Evolutionary conservation across 2,797 vertebrate genomes (phyloP), one percentile per base, ranked within the genome.

Genomic region (Pipistrellus nathusii): DNA sequence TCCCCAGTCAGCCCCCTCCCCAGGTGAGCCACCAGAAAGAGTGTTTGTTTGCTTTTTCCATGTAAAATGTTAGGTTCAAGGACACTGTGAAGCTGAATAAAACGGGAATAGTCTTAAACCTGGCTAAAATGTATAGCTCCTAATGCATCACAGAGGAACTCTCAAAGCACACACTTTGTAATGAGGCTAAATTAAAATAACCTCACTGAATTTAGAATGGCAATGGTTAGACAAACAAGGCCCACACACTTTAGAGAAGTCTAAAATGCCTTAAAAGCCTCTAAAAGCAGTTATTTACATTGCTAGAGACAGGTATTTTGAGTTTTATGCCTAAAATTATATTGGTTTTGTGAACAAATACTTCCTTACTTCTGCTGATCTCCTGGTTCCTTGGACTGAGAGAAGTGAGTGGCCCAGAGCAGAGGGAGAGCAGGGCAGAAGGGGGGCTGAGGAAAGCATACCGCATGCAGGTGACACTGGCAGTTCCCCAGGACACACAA

Each of bases 151-250:
- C n/a, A 62, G 48, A 94, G 30, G 69, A 85, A 27, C 48, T 32
- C n/a, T 64, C 48, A 41, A 51, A 53, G 23, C 32, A 46, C 3
- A 7, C 4, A 71, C 27, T 81, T 75, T 66, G 88, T 89, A 20
- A 55, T 38, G 44, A 95, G 8, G 55, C 18, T 86, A 89, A 93
- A 32, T 30, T 69, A 35, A 91, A 92, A 64, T 66, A 85, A 85
- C 62, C 59, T 46, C 73, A 53, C 9, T 55, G 32, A n/a, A 21
- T 94, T 91, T 48, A 85, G 68, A 95, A 92, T 48, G 66, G 30
- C 38, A 82, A 23, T 62, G 83, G 78, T 84, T 88, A 88, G 73
- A 76, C 57, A 94, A 91, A 62, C 6, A 93, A 88, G 38, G 81
- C 48, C 64, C 44, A 75, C 53, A 93, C 46, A 66, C 11, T 89